Evolutionary conservation across 2,113 vertebrate genomes (phyloP).

Genomic region (Nothobranchius kuhntae): DNA sequence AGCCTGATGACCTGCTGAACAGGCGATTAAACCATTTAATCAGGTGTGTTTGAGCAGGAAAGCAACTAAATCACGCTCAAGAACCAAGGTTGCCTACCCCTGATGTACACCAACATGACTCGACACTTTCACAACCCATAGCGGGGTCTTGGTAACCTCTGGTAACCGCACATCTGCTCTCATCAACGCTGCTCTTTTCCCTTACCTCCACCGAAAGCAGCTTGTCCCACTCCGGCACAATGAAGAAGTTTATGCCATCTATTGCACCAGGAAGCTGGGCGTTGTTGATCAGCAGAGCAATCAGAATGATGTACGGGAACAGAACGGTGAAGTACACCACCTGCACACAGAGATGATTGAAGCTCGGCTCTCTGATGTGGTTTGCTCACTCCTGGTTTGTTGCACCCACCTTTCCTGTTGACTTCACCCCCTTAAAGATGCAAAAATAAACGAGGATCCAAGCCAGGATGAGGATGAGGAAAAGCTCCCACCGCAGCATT

Average conservation of each 20-base stretch:
- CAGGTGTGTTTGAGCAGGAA: too few relatives aligned
- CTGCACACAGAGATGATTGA: slow-evolving; percentile 42
- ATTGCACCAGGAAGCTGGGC: slow-evolving; percentile 78
- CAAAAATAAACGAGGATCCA: slow-evolving; percentile 81
- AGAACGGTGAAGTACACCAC: slow-evolving; percentile 82
- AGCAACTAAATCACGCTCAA: too few relatives aligned
- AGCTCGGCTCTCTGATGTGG: too few relatives aligned
- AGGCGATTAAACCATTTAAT: too few relatives aligned
- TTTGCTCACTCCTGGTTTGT: not conserved
- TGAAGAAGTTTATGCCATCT: slow-evolving; percentile 77
- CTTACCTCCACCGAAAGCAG: slow-evolving; percentile 75
- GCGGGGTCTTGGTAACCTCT: too few relatives aligned
- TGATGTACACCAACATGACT: too few relatives aligned
- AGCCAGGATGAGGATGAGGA: slow-evolving; percentile 74
- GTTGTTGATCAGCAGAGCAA: slow-evolving; percentile 80
- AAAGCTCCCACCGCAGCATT: slow-evolving; percentile 74
- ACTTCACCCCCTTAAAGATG: slow-evolving; percentile 82
- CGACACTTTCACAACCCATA: too few relatives aligned
- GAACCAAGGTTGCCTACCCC: too few relatives aligned
- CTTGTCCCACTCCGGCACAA: slow-evolving; percentile 76
- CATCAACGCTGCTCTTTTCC: too few relatives aligned
- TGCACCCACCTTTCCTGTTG: slow-evolving; percentile 77
- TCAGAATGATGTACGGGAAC: slow-evolving; percentile 79
- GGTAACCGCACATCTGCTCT: too few relatives aligned
- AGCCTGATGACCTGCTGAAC: too few relatives aligned